Percentiles rank a stretch among this genome's conserved stretches.
phyloP scores from a whole-genome alignment of 2,888 invertebrate genomes.

The Platycheirus rosarum region DNA sequence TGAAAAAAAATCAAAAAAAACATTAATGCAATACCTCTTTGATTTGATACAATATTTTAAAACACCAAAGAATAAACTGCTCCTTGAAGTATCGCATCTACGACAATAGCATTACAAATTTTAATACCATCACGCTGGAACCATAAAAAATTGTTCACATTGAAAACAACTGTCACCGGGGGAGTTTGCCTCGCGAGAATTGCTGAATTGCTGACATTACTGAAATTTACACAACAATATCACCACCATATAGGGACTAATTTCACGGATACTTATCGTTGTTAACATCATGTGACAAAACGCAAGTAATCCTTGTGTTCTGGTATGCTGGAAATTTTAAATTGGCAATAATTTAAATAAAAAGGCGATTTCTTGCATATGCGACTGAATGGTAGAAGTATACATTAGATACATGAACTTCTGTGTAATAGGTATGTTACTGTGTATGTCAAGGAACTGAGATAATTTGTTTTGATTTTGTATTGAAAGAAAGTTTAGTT shows the following conservation, averaged over 20 bases:
- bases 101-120: constrained; percentile 78
- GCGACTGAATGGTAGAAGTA: no score
- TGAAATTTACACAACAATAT: constrained; percentile 60
- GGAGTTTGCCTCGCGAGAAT: constrained; percentile 39
- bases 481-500: no score
- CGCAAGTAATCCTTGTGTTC: constrained; percentile 17
- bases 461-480: no score
- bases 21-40: no score
- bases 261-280: constrained; percentile 74
- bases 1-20: no score
- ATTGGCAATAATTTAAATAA: constrained; percentile 74
- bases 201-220: constrained; percentile 21
- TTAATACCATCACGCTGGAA: constrained; percentile 81
- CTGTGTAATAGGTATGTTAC: no score
- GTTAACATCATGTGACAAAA: constrained; percentile 70
- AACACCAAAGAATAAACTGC: not conserved
- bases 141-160: constrained; percentile 73
- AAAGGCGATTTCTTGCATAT: constrained; percentile 64
- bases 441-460: no score
- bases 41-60: not conserved
- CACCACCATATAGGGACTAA: constrained; percentile 68
- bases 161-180: constrained; percentile 71
- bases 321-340: constrained; percentile 55
- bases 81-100: constrained; percentile 17
- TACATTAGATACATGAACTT: no score